Percentiles rank a stretch among this genome's conserved stretches.
Evolutionary conservation across 2,113 vertebrate species (phyloP).

Genomic region (Saguinus midas): DNA sequence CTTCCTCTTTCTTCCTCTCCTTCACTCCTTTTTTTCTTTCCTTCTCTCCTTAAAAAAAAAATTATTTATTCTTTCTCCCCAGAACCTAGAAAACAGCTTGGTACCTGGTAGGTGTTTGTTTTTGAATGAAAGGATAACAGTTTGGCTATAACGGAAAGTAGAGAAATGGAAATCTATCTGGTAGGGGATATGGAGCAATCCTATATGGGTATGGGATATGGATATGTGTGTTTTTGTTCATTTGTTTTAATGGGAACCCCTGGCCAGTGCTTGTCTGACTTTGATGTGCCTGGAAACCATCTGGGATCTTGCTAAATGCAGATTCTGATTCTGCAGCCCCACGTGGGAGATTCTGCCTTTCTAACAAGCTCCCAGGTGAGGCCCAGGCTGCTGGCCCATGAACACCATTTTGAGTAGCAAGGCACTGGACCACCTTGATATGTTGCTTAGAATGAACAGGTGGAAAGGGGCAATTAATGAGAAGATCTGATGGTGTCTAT

Average conservation of each 20-base stretch:
- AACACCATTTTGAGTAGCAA: background rate
- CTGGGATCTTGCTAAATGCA: conserved; percentile 13
- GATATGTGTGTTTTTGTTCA: background rate
- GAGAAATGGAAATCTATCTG: background rate
- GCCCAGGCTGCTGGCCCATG: background rate
- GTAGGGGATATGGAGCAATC: background rate
- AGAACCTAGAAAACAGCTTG: conserved; percentile 4
- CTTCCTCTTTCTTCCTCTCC: too few species aligned
- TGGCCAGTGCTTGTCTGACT: background rate
- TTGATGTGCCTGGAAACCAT: background rate
- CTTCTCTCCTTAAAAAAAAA: too few species aligned
- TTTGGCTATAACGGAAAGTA: background rate
- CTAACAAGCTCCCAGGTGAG: conserved; percentile 15
- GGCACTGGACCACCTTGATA: background rate
- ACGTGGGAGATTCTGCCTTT: background rate
- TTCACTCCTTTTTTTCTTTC: too few species aligned
- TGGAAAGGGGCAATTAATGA: background rate
- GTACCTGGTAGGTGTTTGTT: background rate
- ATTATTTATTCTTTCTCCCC: too few species aligned
- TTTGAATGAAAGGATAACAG: background rate
- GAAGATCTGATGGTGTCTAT: background rate
- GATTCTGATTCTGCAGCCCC: background rate
- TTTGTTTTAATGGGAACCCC: background rate
- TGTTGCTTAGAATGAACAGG: background rate
- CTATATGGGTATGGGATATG: background rate